A percentile compares a stretch with the other conserved stretches of the same genome.
These are phyloP conservation scores for Athrips mouffetella DNA, from an alignment of 2,888 invertebrate species.

Conservation along the genomic window DNA sequence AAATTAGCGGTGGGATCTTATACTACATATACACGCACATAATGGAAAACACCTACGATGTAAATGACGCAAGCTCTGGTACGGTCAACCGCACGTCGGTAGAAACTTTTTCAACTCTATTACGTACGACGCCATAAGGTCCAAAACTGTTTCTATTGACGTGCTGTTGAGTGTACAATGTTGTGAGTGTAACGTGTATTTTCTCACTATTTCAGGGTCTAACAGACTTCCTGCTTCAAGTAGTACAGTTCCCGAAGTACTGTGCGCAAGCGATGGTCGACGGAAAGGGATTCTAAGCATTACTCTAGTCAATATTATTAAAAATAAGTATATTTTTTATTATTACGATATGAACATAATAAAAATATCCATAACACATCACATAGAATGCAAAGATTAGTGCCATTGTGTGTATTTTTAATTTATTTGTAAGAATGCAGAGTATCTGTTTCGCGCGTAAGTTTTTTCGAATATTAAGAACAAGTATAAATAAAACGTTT, in stretches of 20 bases:
- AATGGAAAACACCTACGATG: not conserved
- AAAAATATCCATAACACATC: too few species aligned
- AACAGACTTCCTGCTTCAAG: slow-evolving; percentile 81
- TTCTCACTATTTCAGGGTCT: slow-evolving; percentile 83
- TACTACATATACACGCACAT: not conserved
- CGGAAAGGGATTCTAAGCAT: slow-evolving; percentile 66
- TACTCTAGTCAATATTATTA: slow-evolving; percentile 3
- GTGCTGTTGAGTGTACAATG: too few species aligned
- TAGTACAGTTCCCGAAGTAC: slow-evolving; percentile 84
- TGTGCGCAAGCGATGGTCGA: slow-evolving; percentile 85
- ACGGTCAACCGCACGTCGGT: not conserved
- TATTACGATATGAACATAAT: not conserved
- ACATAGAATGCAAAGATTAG: not conserved
- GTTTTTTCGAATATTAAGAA: not conserved
- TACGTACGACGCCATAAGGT: too few species aligned
- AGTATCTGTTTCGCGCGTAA: not conserved
- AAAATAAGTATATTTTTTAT: not conserved
- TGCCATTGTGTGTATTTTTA: slow-evolving; percentile 5
- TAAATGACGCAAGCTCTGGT: not conserved
- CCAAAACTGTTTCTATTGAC: too few species aligned
- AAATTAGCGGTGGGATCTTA: too few species aligned
- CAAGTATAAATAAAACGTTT: not conserved
- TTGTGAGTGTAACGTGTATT: not conserved
- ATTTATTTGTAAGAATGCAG: slow-evolving; percentile 3
- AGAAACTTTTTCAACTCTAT: not conserved